Conservation (phyloP, 2,888 invertebrate genomes). For the Pterobdella sp. region DNA sequence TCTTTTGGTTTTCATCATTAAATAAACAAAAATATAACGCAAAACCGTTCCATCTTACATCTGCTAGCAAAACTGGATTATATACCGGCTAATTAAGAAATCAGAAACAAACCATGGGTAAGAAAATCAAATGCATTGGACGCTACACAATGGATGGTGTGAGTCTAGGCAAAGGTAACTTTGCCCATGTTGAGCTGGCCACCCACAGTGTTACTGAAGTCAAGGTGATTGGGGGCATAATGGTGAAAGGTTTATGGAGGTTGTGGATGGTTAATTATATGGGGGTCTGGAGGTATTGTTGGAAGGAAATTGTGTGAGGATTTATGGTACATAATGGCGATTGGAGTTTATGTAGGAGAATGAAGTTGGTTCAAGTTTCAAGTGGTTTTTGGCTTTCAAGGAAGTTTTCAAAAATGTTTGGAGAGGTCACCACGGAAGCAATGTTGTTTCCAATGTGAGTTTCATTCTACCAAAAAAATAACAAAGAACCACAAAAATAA, state of each 20-base stretch:
- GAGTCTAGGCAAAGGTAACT: constrained; percentile 67
- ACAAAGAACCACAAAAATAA: too few relatives aligned
- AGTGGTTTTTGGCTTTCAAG: neutral
- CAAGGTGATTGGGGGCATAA: constrained; percentile 56
- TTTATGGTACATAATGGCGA: too few relatives aligned
- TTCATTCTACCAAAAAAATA: too few relatives aligned
- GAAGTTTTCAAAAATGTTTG: neutral
- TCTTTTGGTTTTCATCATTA: neutral
- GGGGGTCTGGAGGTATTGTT: neutral
- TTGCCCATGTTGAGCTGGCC: constrained; percentile 69
- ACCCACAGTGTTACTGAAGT: constrained; percentile 62
- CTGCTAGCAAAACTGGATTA: too few relatives aligned
- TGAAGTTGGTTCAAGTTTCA: neutral
- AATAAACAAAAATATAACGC: neutral
- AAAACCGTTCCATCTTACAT: too few relatives aligned
- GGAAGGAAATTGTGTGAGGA: too few relatives aligned
- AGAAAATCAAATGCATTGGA: constrained; percentile 56
- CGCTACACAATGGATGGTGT: constrained; percentile 66
- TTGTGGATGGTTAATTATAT: neutral
- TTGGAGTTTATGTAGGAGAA: neutral
- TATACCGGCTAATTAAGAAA: too few relatives aligned
- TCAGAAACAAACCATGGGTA: constrained; percentile 50
- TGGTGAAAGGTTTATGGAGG: neutral
- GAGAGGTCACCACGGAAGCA: neutral
- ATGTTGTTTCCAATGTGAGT: too few relatives aligned